phyloP scores from a whole-genome alignment of 1,140 invertebrate species.

The Acromyrmex echinatior region DNA sequence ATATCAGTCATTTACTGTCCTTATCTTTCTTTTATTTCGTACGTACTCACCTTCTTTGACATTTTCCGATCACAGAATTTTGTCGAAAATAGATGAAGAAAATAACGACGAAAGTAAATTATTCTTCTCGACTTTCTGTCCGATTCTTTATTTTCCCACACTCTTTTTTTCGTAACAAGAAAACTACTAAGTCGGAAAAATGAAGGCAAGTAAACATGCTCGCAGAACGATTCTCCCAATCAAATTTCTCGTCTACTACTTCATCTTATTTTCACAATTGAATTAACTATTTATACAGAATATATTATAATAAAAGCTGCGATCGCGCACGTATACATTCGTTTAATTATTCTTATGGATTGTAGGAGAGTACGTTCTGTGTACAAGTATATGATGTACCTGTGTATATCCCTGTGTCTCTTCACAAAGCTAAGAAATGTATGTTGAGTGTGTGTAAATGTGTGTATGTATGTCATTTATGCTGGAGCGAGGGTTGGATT shows the following conservation, averaged over 20 bases:
- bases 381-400: neutral
- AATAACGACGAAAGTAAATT: conserved; percentile 37
- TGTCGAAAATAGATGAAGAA: neutral
- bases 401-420: neutral
- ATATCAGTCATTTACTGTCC: neutral
- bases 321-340: conserved; percentile 81
- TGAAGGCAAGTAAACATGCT: neutral
- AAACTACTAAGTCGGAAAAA: conserved; percentile 23
- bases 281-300: conserved; percentile 87
- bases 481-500: conserved; percentile 41
- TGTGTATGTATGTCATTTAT: conserved; percentile 16
- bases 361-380: conserved; percentile 46
- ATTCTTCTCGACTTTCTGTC: neutral
- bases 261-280: conserved; percentile 74
- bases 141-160: neutral
- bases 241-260: conserved; percentile 54
- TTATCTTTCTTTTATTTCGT: neutral
- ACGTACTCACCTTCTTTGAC: neutral
- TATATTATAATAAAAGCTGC: conserved; percentile 86
- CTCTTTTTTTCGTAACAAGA: conserved; percentile 35
- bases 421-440: conserved; percentile 27
- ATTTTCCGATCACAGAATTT: neutral
- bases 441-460: neutral
- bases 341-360: conserved; percentile 82
- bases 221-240: conserved; percentile 70